phyloP scores from a whole-genome alignment of 2,797 vertebrate genomes.

The Coreius guichenoti region DNA sequence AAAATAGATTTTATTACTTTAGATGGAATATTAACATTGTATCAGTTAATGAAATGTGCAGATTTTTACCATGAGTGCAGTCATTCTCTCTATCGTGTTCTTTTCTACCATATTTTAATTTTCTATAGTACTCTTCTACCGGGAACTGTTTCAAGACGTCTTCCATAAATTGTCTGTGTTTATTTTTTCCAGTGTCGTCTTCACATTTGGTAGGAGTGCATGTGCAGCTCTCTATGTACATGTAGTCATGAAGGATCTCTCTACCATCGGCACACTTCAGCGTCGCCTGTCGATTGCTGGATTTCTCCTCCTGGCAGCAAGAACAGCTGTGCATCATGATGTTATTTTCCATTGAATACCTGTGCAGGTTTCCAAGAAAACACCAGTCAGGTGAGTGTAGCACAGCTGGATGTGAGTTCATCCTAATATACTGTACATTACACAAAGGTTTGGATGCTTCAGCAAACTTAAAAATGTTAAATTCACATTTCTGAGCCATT shows the following conservation, averaged over 20 bases:
- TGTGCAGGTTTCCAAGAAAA: conserved; percentile 62
- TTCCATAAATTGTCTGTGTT: too few relatives aligned
- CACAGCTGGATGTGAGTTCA: not conserved
- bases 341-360: conserved; percentile 79
- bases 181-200: not conserved
- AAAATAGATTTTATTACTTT: too few relatives aligned
- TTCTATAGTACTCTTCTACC: too few relatives aligned
- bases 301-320: conserved; percentile 84
- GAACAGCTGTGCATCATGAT: conserved; percentile 79
- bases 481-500: not conserved
- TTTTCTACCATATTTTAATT: too few relatives aligned
- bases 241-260: conserved; percentile 69
- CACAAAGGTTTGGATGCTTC: not conserved
- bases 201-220: not conserved
- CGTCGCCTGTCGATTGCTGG: conserved; percentile 71
- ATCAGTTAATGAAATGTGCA: too few relatives aligned
- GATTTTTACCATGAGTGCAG: too few relatives aligned
- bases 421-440: not conserved
- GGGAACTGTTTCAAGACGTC: too few relatives aligned
- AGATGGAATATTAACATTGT: too few relatives aligned
- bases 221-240: conserved; percentile 71
- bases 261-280: conserved; percentile 77
- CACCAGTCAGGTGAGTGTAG: not conserved
- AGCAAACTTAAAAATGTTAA: not conserved
- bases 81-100: too few relatives aligned